Percentiles rank a stretch among this genome's conserved stretches.
Evolutionary conservation across 2,113 vertebrate genomes (phyloP).

Genomic region (Larimichthys polyactis): DNA sequence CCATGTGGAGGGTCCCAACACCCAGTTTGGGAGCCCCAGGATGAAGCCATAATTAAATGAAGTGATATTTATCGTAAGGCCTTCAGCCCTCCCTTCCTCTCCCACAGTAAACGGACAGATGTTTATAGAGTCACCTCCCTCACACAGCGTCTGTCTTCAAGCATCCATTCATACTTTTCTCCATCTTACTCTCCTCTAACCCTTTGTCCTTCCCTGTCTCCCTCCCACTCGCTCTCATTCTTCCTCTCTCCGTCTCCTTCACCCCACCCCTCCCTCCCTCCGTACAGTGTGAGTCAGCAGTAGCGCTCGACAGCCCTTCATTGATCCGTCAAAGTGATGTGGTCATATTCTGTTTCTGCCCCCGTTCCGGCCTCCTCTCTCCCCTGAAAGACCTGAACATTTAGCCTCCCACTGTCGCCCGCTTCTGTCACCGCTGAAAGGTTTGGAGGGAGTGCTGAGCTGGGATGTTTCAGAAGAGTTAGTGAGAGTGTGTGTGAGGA

Average conservation of each 20-base stretch:
- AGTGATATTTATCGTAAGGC: background rate
- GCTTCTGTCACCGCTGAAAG: constrained; percentile 20
- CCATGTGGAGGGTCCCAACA: no score
- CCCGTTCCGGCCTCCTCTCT: background rate
- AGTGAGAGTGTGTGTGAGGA: constrained; percentile 75
- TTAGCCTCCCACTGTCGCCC: constrained; percentile 13
- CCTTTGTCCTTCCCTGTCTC: constrained; percentile 45
- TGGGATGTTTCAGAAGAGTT: constrained; percentile 24
- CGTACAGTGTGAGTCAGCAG: constrained; percentile 65
- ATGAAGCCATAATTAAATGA: background rate
- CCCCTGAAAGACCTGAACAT: constrained; percentile 20
- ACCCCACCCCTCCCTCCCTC: background rate
- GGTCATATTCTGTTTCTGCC: constrained; percentile 43
- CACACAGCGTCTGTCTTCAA: background rate
- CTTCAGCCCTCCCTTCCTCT: background rate
- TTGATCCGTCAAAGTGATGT: constrained; percentile 61
- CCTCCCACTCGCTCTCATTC: constrained; percentile 20
- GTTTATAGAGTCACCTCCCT: background rate
- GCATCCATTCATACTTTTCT: constrained; percentile 46
- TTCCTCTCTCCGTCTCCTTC: background rate
- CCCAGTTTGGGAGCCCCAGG: no score
- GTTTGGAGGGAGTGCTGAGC: constrained; percentile 32
- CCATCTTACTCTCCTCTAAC: constrained; percentile 11
- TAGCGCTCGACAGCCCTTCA: constrained; percentile 30
- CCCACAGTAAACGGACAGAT: constrained; percentile 26